Evolutionary conservation across 2,888 invertebrate genomes (phyloP).

Genomic region (Lasius fuliginosus): DNA sequence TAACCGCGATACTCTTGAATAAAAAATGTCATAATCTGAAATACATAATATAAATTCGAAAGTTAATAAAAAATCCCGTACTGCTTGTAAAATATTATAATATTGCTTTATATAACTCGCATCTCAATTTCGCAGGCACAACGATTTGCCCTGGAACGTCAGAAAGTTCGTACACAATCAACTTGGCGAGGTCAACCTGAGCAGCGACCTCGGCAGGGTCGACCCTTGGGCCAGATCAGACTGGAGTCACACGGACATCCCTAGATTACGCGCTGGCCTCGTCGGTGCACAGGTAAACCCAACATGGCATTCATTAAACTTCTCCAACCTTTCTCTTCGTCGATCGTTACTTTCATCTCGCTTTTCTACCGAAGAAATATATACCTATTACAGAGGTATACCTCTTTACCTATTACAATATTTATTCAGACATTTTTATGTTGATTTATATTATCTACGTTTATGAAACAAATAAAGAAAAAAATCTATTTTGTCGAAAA

Average conservation of each 20-base stretch:
- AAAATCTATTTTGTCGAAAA: not conserved
- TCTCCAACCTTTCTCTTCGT: constrained; percentile 18
- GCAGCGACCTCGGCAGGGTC: constrained; percentile 87
- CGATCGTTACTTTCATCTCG: not conserved
- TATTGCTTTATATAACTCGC: not conserved
- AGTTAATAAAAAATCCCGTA: not conserved
- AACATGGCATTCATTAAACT: constrained; percentile 37
- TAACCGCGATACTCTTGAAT: not conserved
- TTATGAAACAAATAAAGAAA: not conserved
- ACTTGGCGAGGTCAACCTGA: constrained; percentile 85
- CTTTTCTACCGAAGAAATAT: not conserved
- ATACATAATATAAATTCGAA: not conserved
- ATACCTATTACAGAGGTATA: not conserved
- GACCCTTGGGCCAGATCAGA: constrained; percentile 95
- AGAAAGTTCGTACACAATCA: constrained; percentile 95
- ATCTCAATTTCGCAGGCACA: constrained; percentile 87
- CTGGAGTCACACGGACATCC: constrained; percentile 98
- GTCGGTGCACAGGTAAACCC: constrained; percentile 93
- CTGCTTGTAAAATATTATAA: not conserved
- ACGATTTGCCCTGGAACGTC: constrained; percentile 96
- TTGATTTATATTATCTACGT: constrained; percentile 8
- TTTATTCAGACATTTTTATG: not conserved
- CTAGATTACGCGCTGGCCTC: constrained; percentile 93
- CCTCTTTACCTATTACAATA: not conserved
- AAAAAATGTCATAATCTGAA: not conserved